Percentiles rank a stretch among this genome's conserved stretches.
Conservation (phyloP, 2,113 vertebrate genomes). For the Microcebus murinus region DNA sequence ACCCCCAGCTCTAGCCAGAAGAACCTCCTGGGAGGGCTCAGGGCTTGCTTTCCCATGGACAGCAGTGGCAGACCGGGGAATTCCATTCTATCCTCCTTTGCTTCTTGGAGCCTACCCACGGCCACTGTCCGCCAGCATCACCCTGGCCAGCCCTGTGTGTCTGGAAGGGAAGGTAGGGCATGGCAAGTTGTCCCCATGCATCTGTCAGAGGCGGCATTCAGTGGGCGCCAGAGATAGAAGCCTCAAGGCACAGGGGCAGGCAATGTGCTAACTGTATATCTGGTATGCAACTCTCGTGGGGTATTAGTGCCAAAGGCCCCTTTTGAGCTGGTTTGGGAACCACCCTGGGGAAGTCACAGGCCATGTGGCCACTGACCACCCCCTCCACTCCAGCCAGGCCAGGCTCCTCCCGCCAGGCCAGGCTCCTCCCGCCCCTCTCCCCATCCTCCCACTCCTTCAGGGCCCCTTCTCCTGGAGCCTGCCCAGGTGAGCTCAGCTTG, state of each 20-base stretch:
- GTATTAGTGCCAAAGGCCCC: constrained; percentile 54
- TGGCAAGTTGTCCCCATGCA: neutral
- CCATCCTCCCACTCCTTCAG: neutral
- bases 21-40: neutral
- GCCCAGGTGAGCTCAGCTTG: neutral
- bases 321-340: constrained; percentile 49
- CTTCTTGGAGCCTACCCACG: constrained; percentile 56
- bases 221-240: constrained; percentile 69
- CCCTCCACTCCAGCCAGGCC: neutral
- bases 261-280: constrained; percentile 43
- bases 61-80: neutral
- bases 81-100: constrained; percentile 67
- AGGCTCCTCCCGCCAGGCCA: neutral
- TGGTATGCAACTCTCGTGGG: neutral
- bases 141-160: constrained; percentile 52
- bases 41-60: neutral
- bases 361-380: neutral
- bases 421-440: neutral
- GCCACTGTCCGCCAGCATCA: constrained; percentile 61
- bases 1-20: neutral
- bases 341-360: neutral
- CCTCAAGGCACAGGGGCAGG: constrained; percentile 60
- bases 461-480: neutral
- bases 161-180: constrained; percentile 65
- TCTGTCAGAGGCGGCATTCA: constrained; percentile 74